Conservation (phyloP, 2,113 vertebrate species). For the Ondatra zibethicus region DNA sequence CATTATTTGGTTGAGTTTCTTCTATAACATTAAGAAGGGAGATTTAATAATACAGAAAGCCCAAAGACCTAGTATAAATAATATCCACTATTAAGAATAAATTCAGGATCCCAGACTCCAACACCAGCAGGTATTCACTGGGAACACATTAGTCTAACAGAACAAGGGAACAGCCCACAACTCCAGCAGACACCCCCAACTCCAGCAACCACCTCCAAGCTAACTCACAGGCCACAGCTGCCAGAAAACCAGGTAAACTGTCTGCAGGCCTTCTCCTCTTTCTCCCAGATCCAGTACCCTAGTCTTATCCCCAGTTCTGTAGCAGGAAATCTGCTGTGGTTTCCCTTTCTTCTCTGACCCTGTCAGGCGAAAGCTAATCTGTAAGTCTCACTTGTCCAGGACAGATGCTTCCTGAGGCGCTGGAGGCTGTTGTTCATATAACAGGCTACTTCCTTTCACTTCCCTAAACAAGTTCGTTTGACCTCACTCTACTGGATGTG, state of each 20-base stretch:
- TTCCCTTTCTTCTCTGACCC: too few species aligned
- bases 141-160: not conserved
- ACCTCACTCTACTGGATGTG: too few species aligned
- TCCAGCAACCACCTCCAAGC: not conserved
- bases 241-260: too few species aligned
- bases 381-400: not conserved
- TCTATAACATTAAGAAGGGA: not conserved
- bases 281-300: not conserved
- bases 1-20: not conserved
- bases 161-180: not conserved
- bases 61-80: not conserved
- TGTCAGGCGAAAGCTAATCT: not conserved
- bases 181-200: not conserved
- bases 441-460: not conserved
- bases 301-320: not conserved
- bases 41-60: not conserved
- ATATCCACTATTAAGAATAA: not conserved
- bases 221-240: not conserved
- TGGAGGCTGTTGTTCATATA: not conserved
- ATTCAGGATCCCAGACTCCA: not conserved
- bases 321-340: not conserved
- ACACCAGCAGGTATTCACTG: not conserved
- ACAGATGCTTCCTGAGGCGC: not conserved
- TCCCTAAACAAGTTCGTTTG: not conserved
- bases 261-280: not conserved